Percentiles rank a stretch among this genome's conserved stretches.
These are phyloP conservation scores for Melanotaenia trifasciata DNA, from an alignment of 2,797 vertebrate genomes.

Conservation along the genomic window DNA sequence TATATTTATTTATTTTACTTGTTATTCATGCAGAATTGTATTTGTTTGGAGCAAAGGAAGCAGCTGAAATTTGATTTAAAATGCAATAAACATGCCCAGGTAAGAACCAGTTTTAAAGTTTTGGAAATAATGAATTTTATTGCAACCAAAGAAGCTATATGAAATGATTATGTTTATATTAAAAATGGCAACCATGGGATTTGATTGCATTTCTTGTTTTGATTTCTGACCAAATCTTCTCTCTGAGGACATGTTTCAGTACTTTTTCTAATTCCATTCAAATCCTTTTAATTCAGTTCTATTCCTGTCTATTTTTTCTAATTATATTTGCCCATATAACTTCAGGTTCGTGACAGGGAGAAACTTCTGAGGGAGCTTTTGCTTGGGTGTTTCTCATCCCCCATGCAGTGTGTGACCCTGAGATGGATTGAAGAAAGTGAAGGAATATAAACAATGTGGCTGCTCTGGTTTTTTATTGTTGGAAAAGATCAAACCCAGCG, in stretches of 20 bases:
- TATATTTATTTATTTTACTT: too few relatives aligned
- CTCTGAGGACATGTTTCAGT: too few relatives aligned
- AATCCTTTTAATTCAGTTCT: conserved; percentile 5
- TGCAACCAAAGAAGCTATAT: neutral
- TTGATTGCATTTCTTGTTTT: conserved; percentile 13
- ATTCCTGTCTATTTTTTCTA: conserved; percentile 18
- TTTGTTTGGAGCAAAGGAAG: too few relatives aligned
- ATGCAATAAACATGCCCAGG: too few relatives aligned
- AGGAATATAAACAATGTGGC: conserved; percentile 16
- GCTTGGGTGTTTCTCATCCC: conserved; percentile 16
- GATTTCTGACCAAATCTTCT: conserved; percentile 18
- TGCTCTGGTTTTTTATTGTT: neutral
- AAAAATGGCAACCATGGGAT: conserved; percentile 18
- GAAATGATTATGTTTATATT: neutral
- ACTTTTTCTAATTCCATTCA: neutral
- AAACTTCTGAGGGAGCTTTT: conserved; percentile 17
- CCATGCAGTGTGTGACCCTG: conserved; percentile 5
- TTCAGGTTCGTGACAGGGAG: conserved; percentile 13
- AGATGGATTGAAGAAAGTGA: conserved; percentile 11
- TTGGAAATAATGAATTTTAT: too few relatives aligned
- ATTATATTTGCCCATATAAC: conserved; percentile 12
- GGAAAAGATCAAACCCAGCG: conserved; percentile 1
- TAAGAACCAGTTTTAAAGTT: neutral
- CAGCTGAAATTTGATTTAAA: too few relatives aligned
- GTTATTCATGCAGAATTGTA: too few relatives aligned